Conservation (phyloP, 2,113 vertebrate genomes). For the Dasyurus viverrinus region DNA sequence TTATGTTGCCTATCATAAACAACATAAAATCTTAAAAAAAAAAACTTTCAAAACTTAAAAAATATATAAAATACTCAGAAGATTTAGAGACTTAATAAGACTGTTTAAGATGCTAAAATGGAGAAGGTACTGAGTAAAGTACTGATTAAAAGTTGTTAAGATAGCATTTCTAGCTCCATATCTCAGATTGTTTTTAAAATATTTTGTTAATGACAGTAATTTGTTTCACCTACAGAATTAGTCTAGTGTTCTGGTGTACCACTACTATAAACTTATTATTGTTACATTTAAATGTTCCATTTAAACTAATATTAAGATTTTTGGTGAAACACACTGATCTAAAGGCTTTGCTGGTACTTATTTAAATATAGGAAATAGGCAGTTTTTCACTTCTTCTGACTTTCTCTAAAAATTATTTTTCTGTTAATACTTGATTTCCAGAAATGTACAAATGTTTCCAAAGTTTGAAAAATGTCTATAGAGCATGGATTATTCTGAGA, state of each 20-base stretch:
- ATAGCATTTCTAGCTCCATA: background rate
- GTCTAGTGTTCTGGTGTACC: background rate
- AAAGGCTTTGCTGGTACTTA: background rate
- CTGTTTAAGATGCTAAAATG: background rate
- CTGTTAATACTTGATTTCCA: background rate
- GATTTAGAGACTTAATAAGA: background rate
- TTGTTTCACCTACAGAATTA: background rate
- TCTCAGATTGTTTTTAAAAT: background rate
- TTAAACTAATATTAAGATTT: background rate
- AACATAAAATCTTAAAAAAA: background rate
- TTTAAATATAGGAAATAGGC: background rate
- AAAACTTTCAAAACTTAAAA: background rate
- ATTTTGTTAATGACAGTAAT: background rate
- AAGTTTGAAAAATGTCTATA: background rate
- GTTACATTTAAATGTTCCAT: background rate
- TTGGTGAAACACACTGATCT: background rate
- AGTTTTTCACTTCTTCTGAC: background rate
- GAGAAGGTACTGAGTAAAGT: background rate
- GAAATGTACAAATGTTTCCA: background rate
- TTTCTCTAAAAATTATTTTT: background rate
- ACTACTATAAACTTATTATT: background rate
- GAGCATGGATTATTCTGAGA: background rate
- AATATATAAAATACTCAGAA: background rate
- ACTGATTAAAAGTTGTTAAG: background rate
- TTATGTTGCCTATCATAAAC: background rate